A percentile compares a stretch with the other conserved stretches of the same genome.
Conservation (phyloP, 2,113 vertebrate genomes). For the Aegithalos caudatus region DNA sequence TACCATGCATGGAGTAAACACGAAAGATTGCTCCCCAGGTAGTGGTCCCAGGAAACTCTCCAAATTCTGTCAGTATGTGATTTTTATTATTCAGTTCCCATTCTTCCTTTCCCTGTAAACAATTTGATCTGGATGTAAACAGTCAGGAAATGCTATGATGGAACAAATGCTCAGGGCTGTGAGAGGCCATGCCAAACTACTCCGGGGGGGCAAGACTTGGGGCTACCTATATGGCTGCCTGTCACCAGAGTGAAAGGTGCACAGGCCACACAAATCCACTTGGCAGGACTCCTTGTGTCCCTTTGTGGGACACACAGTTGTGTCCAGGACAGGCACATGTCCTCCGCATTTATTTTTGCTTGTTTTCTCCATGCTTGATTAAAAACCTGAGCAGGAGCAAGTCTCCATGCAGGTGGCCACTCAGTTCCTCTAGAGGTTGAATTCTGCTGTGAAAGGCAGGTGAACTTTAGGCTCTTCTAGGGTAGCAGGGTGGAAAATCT, state of each 20-base stretch:
- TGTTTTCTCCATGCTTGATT: neutral
- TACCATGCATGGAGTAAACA: conserved; percentile 30
- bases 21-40: neutral
- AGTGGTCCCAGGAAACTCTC: neutral
- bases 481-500: neutral
- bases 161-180: neutral
- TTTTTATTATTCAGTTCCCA: neutral
- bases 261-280: neutral
- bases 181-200: neutral
- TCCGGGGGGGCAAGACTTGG: neutral
- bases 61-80: neutral
- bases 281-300: neutral
- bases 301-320: neutral
- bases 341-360: neutral
- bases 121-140: conserved; percentile 20
- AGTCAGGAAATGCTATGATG: neutral
- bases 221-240: neutral
- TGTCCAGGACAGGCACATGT: neutral
- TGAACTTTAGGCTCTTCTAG: neutral
- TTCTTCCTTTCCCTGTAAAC: conserved; percentile 10
- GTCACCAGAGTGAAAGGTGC: neutral
- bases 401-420: neutral
- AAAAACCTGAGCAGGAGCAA: neutral
- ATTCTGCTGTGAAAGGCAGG: neutral
- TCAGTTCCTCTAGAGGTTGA: neutral